A percentile compares a stretch with the other conserved stretches of the same genome.
Conservation (phyloP, 37 sponge, comb jelly and placozoan genomes). For the Halichondria panicea region DNA sequence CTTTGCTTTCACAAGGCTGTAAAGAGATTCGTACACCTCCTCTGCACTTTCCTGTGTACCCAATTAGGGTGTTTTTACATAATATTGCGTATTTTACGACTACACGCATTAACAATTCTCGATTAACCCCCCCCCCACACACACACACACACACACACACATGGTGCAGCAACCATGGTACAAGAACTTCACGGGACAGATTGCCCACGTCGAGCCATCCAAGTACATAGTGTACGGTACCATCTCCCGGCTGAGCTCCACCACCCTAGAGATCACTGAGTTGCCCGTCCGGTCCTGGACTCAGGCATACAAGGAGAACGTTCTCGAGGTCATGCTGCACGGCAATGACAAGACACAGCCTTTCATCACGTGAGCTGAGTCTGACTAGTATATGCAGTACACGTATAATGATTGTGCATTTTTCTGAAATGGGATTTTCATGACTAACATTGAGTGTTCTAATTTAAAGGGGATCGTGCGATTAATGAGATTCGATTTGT, state of each 20-base stretch:
- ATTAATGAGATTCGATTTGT: no score
- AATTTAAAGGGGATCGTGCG: no score
- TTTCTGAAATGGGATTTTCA: no score
- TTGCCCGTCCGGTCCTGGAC: constrained; percentile 93
- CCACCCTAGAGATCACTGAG: constrained; percentile 90
- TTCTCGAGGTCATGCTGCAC: constrained; percentile 86
- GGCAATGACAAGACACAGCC: constrained; percentile 86
- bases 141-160: constrained; percentile 24
- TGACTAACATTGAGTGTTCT: no score
- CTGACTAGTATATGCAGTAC: no score
- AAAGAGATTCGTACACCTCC: background rate
- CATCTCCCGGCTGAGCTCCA: constrained; percentile 62
- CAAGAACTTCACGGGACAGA: constrained; percentile 75
- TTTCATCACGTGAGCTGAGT: constrained; percentile 68
- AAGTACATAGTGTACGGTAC: constrained; percentile 78
- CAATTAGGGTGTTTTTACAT: no score
- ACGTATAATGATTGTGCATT: no score
- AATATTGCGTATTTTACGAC: no score
- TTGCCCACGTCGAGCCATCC: constrained; percentile 80
- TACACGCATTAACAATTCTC: constrained; percentile 1
- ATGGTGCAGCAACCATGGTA: constrained; percentile 59
- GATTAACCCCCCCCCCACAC: constrained; percentile 13
- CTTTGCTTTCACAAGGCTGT: no score
- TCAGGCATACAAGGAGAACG: constrained; percentile 93
- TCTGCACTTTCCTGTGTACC: no score